Conservation (phyloP, 2,888 invertebrate genomes). For the Tiliacea aurago region DNA sequence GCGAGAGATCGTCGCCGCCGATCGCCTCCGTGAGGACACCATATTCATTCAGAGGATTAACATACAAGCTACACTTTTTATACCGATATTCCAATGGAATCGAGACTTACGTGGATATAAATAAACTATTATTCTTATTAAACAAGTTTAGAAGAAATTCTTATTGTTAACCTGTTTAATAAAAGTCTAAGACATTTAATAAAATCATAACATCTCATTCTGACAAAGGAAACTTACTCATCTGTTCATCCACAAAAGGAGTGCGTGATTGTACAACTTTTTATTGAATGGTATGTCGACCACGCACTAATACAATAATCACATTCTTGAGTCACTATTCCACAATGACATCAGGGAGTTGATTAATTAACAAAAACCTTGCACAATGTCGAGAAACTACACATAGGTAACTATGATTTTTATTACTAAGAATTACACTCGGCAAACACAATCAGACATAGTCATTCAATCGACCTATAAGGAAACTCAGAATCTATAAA, state of each 20-base stretch:
- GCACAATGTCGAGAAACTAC: conserved; percentile 39
- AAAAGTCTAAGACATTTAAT: not conserved
- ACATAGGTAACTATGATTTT: conserved; percentile 28
- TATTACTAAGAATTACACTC: conserved; percentile 36
- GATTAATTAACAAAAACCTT: conserved; percentile 62
- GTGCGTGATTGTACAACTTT: conserved; percentile 26
- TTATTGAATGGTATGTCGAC: conserved; percentile 24
- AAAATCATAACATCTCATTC: conserved; percentile 1
- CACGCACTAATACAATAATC: conserved; percentile 52
- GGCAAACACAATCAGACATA: conserved; percentile 32
- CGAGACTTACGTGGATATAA: no score
- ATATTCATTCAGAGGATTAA: no score
- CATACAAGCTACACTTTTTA: no score
- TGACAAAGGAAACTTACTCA: conserved; percentile 2
- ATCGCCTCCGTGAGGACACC: no score
- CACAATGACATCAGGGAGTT: conserved; percentile 60
- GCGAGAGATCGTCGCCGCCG: no score
- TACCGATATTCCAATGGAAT: no score
- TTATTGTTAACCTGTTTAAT: not conserved
- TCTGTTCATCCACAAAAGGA: conserved; percentile 7
- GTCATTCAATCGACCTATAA: conserved; percentile 54
- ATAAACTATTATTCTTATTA: no score
- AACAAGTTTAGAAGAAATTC: no score
- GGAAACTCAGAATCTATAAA: conserved; percentile 54
- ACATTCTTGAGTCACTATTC: conserved; percentile 53